phyloP scores from a whole-genome alignment of 2,888 invertebrate species.

The Hecatera dysodea region DNA sequence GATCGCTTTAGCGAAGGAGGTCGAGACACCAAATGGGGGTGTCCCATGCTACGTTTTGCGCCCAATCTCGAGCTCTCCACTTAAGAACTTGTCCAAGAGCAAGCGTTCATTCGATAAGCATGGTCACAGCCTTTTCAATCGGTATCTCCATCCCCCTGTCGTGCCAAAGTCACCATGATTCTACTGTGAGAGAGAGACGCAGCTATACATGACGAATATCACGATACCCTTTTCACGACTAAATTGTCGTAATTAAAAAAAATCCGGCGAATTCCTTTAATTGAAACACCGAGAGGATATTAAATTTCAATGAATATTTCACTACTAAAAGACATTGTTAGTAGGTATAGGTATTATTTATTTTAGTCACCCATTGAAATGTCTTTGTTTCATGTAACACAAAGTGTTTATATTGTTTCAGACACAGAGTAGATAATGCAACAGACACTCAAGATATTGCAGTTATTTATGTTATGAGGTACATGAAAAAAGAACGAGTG shows the following conservation, averaged over 20 bases:
- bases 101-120: background rate
- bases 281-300: background rate
- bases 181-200: too few relatives aligned
- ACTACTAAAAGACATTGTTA: background rate
- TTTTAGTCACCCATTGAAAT: conserved; percentile 43
- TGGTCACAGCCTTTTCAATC: too few relatives aligned
- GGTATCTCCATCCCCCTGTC: too few relatives aligned
- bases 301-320: background rate
- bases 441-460: conserved; percentile 9
- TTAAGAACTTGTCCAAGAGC: background rate
- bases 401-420: conserved; percentile 41
- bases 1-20: background rate
- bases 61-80: background rate
- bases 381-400: conserved; percentile 38
- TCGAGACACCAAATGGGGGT: background rate
- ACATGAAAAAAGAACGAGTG: too few relatives aligned
- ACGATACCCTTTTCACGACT: too few relatives aligned
- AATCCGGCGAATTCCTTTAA: background rate
- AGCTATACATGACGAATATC: too few relatives aligned
- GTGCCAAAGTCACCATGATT: too few relatives aligned
- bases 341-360: conserved; percentile 22
- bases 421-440: background rate
- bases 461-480: too few relatives aligned
- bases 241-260: too few relatives aligned
- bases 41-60: too few relatives aligned